phyloP scores from a whole-genome alignment of 2,113 vertebrate species.

The Saimiri boliviensis region DNA sequence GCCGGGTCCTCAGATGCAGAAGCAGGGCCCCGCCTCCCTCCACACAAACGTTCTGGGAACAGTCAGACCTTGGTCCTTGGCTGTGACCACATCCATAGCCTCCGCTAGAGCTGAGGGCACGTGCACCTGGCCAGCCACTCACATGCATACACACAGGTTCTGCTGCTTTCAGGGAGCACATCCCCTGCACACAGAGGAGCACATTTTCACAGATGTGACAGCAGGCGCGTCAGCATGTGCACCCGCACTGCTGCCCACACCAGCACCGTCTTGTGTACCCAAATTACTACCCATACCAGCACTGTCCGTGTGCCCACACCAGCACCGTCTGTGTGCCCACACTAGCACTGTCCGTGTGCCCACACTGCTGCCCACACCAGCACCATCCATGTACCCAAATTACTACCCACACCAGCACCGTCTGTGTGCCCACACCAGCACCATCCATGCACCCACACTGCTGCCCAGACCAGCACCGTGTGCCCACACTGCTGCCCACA shows the following conservation, averaged over 20 bases:
- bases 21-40: neutral
- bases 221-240: no score
- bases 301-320: neutral
- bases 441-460: neutral
- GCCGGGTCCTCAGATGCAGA: neutral
- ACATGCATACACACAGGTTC: no score
- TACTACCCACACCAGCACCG: no score
- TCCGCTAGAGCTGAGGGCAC: neutral
- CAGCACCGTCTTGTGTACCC: no score
- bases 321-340: neutral
- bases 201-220: neutral
- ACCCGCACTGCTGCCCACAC: no score
- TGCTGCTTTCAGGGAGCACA: neutral
- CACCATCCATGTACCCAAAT: no score
- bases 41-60: neutral
- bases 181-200: no score
- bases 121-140: neutral
- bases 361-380: neutral
- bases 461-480: neutral
- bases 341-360: fast-evolving
- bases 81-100: no score
- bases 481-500: fast-evolving
- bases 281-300: no score
- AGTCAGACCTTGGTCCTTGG: neutral
- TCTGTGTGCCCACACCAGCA: fast-evolving